Conservation (phyloP, 2,797 vertebrate species). For the Rhynchonycteris naso region DNA sequence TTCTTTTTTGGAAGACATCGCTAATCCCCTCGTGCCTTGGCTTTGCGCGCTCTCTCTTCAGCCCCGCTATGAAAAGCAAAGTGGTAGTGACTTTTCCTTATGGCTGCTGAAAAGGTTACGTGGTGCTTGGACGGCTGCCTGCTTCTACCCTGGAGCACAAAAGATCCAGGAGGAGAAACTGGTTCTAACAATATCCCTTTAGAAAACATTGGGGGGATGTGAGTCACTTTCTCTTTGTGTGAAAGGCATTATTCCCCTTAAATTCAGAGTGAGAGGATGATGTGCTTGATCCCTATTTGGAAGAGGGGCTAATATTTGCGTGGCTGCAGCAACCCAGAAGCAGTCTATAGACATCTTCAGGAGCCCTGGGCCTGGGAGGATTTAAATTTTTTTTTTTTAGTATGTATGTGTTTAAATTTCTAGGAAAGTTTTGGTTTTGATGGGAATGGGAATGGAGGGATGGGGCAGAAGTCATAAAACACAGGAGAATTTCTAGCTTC, state of each 20-base stretch:
- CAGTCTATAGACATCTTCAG: not conserved
- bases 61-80: slow-evolving; percentile 41
- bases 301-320: not conserved
- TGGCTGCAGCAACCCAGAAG: not conserved
- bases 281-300: not conserved
- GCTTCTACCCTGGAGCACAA: slow-evolving; percentile 61
- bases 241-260: not conserved
- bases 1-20: slow-evolving; percentile 57
- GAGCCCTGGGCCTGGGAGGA: not conserved
- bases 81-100: slow-evolving; percentile 74
- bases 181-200: slow-evolving; percentile 61
- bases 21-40: slow-evolving; percentile 48
- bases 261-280: not conserved
- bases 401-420: not conserved
- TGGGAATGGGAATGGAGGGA: not conserved
- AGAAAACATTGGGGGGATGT: not conserved
- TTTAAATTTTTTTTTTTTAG: too few relatives aligned
- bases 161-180: slow-evolving; percentile 54
- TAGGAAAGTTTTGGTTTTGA: not conserved
- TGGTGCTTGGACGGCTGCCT: slow-evolving; percentile 64
- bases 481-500: not conserved
- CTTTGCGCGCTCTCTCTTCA: not conserved
- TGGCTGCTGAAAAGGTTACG: slow-evolving; percentile 72
- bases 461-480: not conserved
- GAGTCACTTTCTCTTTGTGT: slow-evolving; percentile 44